A percentile compares a stretch with the other conserved stretches of the same genome.
These are phyloP conservation scores for Ranitomeya variabilis DNA, from an alignment of 2,113 vertebrate species.

Conservation along the genomic window DNA sequence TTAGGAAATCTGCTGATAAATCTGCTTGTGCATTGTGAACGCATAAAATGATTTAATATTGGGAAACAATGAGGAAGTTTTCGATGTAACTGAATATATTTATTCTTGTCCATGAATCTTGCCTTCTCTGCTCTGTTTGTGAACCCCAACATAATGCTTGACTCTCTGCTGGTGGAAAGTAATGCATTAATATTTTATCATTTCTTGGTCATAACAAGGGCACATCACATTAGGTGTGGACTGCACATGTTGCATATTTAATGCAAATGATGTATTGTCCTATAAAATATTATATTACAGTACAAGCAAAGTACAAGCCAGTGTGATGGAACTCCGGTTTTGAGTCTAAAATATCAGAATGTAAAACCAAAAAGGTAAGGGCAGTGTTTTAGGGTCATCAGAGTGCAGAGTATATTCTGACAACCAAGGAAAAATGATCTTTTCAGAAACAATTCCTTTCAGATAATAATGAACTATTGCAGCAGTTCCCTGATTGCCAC, in stretches of 20 bases:
- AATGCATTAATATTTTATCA: conserved; percentile 54
- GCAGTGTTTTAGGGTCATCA: too few species aligned
- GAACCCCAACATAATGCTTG: not conserved
- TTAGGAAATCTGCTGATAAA: not conserved
- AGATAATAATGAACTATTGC: too few species aligned
- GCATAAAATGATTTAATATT: not conserved
- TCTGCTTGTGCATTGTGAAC: not conserved
- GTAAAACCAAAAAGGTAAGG: too few species aligned
- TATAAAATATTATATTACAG: conserved; percentile 43
- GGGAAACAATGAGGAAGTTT: not conserved
- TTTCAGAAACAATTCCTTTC: too few species aligned
- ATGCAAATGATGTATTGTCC: conserved; percentile 44
- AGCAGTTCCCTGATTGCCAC: too few species aligned
- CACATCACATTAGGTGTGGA: conserved; percentile 57
- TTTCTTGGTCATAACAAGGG: conserved; percentile 46
- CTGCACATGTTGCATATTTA: conserved; percentile 51
- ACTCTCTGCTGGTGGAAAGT: not conserved
- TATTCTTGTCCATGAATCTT: not conserved
- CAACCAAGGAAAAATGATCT: too few species aligned
- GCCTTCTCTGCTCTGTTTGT: not conserved
- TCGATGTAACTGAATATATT: not conserved
- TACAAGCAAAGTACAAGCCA: not conserved
- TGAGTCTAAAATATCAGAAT: too few species aligned
- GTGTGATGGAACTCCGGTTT: not conserved
- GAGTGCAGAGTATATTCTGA: too few species aligned